Evolutionary conservation across 2,113 vertebrate species (phyloP).

Genomic region (Panurus biarmicus): DNA sequence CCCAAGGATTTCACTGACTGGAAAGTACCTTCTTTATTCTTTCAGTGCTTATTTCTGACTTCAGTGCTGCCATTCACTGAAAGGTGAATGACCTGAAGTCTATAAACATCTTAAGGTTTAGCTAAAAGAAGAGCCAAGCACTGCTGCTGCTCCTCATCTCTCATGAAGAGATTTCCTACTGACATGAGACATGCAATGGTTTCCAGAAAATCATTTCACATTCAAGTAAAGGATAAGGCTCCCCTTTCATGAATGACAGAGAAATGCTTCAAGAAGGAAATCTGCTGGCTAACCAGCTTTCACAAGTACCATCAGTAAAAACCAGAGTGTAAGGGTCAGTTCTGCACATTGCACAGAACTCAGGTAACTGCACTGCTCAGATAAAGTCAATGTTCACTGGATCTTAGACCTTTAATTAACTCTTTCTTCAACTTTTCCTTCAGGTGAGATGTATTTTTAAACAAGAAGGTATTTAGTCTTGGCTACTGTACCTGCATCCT

Average conservation of each 20-base stretch:
- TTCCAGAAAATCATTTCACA: not conserved
- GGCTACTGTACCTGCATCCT: not conserved
- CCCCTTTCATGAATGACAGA: not conserved
- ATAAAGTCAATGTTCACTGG: not conserved
- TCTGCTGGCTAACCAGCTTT: not conserved
- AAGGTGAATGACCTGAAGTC: not conserved
- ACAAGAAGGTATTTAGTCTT: not conserved
- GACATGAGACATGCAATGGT: not conserved
- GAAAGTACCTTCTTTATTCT: not conserved
- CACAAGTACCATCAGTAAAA: not conserved
- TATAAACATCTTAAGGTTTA: not conserved
- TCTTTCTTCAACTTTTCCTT: not conserved
- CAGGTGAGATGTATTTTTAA: not conserved
- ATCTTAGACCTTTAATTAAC: not conserved
- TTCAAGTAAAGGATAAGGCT: not conserved
- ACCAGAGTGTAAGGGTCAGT: fast-evolving
- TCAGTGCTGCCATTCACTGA: not conserved
- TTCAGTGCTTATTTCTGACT: not conserved
- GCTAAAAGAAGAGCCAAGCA: not conserved
- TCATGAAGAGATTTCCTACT: not conserved
- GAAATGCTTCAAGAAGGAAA: not conserved
- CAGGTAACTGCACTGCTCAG: not conserved
- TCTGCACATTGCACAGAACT: not conserved
- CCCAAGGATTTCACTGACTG: not conserved
- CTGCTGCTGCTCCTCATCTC: not conserved